Evolutionary conservation across 2,888 invertebrate genomes (phyloP), one percentile per base, ranked within the genome.

Genomic region (Cheilosia scutellata): DNA sequence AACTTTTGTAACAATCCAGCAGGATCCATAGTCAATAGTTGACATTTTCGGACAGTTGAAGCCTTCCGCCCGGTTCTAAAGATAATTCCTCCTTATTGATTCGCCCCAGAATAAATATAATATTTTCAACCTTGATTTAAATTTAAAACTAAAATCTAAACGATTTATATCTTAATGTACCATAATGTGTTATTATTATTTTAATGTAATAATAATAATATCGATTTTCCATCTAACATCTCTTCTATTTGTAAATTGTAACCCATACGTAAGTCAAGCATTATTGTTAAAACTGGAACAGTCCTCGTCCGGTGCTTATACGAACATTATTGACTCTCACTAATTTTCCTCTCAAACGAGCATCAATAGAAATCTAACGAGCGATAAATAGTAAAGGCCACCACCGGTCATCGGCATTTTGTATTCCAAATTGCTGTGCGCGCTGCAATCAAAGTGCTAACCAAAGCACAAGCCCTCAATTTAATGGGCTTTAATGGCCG

Each of bases 331-430:
- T 65, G 82, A 86, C 82, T 82, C 76, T 47, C 66, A 47, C 82
- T 86, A 82, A 86, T 86, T 86, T 86, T 82, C 76, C 82, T 86
- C 86, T 82, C 53, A 82, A 86, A 82, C 76, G 77, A 66, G 71
- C 82, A 68, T 86, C 82, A 86, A 82, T 82, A 68, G 86, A 68
- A 86, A 68, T 82, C 82, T 72, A 86, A 86, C 80, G 71, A 68
- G 76, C 86, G 66, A 86, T 86, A 86, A 82, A 80, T 82, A 74
- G 71, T 58, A 63, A 76, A 71, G 47, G 51, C 71, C 47, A 51
- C 44, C 20, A 57, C 77, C 57, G 62, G 57, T 37, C 63, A 55
- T n/a, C 84, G 60, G 63, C 62, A 75, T 74, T 82, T 72, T 51
- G 72, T 77, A 72, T 65, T 65, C 60, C 47, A 49, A 83, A 77